phyloP scores from a whole-genome alignment of 1,140 invertebrate species.

The Drosophila punjabiensis region DNA sequence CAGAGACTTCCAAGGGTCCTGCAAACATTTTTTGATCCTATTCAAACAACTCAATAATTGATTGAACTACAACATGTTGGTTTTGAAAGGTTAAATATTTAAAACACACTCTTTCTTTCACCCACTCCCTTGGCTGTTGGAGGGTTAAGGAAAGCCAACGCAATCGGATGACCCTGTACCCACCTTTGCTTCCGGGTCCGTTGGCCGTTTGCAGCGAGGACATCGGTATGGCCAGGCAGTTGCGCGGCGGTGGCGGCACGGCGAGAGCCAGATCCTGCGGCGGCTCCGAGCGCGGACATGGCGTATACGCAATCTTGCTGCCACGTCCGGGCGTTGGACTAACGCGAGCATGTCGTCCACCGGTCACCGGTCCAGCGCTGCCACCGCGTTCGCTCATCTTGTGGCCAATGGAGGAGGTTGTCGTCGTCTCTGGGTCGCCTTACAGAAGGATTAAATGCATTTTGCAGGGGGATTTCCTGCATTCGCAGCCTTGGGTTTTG shows the following conservation, averaged over 20 bases:
- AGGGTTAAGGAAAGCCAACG: conserved; percentile 22
- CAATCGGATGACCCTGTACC: conserved; percentile 24
- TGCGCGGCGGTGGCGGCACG: conserved; percentile 50
- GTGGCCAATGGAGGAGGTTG: not conserved
- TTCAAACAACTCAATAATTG: conserved; percentile 11
- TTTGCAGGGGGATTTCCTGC: conserved; percentile 12
- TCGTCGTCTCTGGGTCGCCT: conserved; percentile 11
- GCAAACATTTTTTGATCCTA: not conserved
- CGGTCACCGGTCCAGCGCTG: conserved; percentile 50
- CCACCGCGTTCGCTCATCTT: conserved; percentile 28
- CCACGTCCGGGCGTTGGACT: conserved; percentile 86
- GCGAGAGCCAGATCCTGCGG: conserved; percentile 85
- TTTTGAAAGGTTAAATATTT: not conserved
- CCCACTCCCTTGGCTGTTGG: not conserved
- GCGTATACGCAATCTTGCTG: conserved; percentile 86
- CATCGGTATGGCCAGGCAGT: conserved; percentile 79
- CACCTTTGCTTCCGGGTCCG: conserved; percentile 69
- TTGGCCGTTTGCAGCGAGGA: conserved; percentile 82
- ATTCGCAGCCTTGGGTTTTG: conserved; percentile 27
- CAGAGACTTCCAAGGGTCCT: not conserved
- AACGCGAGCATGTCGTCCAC: conserved; percentile 78
- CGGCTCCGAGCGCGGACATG: conserved; percentile 87
- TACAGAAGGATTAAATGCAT: conserved; percentile 46
- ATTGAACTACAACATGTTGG: not conserved
- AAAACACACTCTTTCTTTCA: not conserved